Base-by-base conservation (phyloP, 2,888 invertebrate species). In the Tanytarsus gracilentus region DNA sequence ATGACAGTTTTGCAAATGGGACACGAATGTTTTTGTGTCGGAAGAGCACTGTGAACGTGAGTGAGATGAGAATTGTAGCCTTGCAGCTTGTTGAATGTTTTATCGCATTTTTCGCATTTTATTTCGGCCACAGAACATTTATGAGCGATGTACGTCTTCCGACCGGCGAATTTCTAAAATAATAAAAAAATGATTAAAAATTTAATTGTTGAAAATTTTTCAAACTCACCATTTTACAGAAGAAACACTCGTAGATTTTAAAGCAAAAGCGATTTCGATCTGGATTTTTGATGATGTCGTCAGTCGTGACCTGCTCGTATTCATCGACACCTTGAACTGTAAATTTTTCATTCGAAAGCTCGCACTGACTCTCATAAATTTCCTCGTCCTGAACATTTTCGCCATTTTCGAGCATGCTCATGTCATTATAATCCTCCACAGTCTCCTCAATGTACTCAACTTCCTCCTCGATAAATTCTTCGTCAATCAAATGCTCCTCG, bases 161-260 rank as follows among this genome's bases (percentile, higher is more conserved):
- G 27, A 6, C 58, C 58, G 14, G 48, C 58, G 23, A 58, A 58
- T 30, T 58, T 58, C 55, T 55, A 14, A 26, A 36, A 55, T 39
- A 23, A 21, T 14, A 6, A n/a, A 33, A 33, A 8, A n/a, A 44
- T 16, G n/a, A 16, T 44, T 18, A n/a, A 44, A 8, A 44, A 16
- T 40, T n/a, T 40, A 8, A 14, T 8, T n/a, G 9, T 16, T 44
- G 8, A 5, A 9, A 5, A 33, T 11, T 4, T 33, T 44, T 44
- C 18, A 3, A 2, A 44, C 44, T 44, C 18, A 58, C 58, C 36
- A 36, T 21, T 33, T 49, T 29, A 18, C 60, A 60, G 8, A 60
- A 60, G 27, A 60, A 49, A 26, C 60, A 60, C 39, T 60, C 60
- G n/a, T 36, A 60, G 11, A 60, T 27, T 16, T 27, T 48, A n/a